Percentiles rank a stretch among this genome's conserved stretches.
Evolutionary conservation across 2,888 invertebrate genomes (phyloP).

Genomic region (Oligia strigilis): DNA sequence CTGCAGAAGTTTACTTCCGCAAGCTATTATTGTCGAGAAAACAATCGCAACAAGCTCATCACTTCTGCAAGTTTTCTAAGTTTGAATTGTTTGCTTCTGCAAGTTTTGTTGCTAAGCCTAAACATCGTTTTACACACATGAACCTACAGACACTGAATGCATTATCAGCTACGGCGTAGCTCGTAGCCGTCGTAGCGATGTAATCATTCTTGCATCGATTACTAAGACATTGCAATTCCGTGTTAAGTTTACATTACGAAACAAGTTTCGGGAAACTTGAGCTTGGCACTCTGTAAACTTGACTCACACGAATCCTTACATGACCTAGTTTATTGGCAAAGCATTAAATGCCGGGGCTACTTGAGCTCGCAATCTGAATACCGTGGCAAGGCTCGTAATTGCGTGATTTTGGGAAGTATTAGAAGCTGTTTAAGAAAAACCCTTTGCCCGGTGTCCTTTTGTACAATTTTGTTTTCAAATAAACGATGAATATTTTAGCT

Average conservation of each 20-base stretch:
- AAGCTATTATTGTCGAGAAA: too few species aligned
- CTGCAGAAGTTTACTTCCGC: neutral
- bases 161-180: constrained; percentile 14
- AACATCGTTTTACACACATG: neutral
- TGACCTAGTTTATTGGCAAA: constrained; percentile 3
- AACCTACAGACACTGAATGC: neutral
- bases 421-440: neutral
- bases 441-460: neutral
- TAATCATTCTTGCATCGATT: constrained; percentile 1
- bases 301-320: constrained; percentile 13
- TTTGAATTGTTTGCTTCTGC: neutral
- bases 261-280: constrained; percentile 22
- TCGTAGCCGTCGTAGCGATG: neutral
- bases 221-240: constrained; percentile 3
- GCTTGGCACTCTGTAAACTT: constrained; percentile 13
- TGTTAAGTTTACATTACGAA: constrained; percentile 8
- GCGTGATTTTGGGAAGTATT: neutral
- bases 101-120: neutral
- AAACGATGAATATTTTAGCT: neutral
- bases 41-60: neutral
- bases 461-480: neutral
- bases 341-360: constrained; percentile 2
- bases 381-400: neutral
- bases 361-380: neutral
- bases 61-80: neutral